Base-by-base conservation (phyloP, 2,888 invertebrate genomes). In the Caenorhabditis sp. region DNA sequence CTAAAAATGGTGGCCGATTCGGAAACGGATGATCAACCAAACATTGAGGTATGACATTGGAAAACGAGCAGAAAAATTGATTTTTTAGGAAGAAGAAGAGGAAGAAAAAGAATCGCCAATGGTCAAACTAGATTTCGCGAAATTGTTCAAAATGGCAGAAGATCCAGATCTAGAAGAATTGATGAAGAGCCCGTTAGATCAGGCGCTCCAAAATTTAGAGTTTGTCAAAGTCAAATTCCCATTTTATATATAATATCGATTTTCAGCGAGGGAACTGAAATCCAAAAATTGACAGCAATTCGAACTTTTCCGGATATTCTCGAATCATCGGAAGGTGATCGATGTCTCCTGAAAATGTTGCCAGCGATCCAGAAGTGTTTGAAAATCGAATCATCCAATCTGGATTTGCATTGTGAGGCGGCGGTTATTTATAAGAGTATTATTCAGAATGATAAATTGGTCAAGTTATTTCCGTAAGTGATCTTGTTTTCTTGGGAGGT, bases 321-420 rank as follows among this genome's bases (percentile, higher is more conserved):
- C 24, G 80, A 82, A n/a, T 65, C 66, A 8, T 69, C 80, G n/a
- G 81, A 82, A 21, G 77, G 77, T 1, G 79, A 83, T 1, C 81
- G 81, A 37, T 67, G 76, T 54, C 76, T 83, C n/a, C 68, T 76
- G 17, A 77, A 74, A 37, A 67, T 84, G 27, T 57, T 84, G 1
- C 84, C 84, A 3, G 73, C 79, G 10, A 74, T 84, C 24, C 66
- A 79, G 64, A 66, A 71, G 50, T 72, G 70, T 60, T 27, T 76
- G 49, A 76, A 76, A 70, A 59, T 75, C 6, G 82, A 84, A 59
- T 78, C 75, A 58, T 75, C 81, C 3, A 83, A 82, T 36, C 68
- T 85, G 21, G 85, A 85, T 66, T 58, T 85, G 4, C 85, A 85
- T 53, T 85, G 85, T 60, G 85, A 85, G 63, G 81, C 84, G 14